A percentile compares a stretch with the other conserved stretches of the same genome.
These are phyloP conservation scores for Ageneiosus marmoratus DNA, from an alignment of 2,113 vertebrate species.

Conservation along the genomic window DNA sequence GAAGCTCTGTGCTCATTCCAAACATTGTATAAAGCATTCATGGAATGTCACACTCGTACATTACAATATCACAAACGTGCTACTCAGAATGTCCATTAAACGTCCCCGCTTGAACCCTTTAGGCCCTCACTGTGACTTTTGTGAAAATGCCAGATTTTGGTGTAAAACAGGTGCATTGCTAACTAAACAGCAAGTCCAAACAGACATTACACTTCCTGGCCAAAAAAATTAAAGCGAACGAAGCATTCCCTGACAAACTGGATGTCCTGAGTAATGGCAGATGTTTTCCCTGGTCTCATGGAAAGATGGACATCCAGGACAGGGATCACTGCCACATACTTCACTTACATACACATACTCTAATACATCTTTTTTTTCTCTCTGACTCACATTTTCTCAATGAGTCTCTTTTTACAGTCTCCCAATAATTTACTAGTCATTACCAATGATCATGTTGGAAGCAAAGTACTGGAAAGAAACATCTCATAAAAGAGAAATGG, in stretches of 20 bases:
- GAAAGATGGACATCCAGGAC: constrained; percentile 18
- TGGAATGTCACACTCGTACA: not conserved
- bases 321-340: constrained; percentile 14
- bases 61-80: constrained; percentile 3
- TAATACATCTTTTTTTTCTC: not conserved
- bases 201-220: not conserved
- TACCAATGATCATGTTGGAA: constrained; percentile 5
- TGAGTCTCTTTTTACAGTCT: not conserved
- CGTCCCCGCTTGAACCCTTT: not conserved
- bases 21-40: constrained; percentile 36
- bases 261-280: constrained; percentile 22
- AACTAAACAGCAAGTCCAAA: constrained; percentile 20
- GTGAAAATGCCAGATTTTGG: not conserved
- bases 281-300: constrained; percentile 28
- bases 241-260: not conserved
- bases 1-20: constrained; percentile 26
- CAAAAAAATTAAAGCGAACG: not conserved
- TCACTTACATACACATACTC: not conserved
- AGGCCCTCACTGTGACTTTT: not conserved
- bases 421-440: not conserved
- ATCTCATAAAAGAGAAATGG: not conserved
- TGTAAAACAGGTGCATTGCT: constrained; percentile 35
- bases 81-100: not conserved
- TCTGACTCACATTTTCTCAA: not conserved
- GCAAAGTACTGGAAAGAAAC: not conserved